Evolutionary conservation across 2,113 vertebrate genomes (phyloP).

Genomic region (Dasyurus viverrinus): DNA sequence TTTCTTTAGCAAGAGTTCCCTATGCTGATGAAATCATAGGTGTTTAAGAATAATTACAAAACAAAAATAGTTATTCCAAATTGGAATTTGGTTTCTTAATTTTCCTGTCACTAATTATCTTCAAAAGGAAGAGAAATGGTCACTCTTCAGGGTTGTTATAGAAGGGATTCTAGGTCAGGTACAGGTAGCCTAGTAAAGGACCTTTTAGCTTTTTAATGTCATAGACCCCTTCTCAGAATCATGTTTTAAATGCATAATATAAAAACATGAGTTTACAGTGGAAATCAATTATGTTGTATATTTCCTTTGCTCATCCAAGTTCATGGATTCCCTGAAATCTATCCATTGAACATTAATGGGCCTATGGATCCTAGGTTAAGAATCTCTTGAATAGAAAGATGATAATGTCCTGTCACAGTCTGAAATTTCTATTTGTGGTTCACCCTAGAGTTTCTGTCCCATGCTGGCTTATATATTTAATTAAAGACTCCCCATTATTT

Average conservation of each 20-base stretch:
- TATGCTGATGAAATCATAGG: not conserved
- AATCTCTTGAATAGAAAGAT: not conserved
- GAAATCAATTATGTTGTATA: not conserved
- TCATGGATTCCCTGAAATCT: not conserved
- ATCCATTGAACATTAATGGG: not conserved
- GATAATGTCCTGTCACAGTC: not conserved
- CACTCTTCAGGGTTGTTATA: not conserved
- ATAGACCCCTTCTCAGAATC: not conserved
- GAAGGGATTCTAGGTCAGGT: not conserved
- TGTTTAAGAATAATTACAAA: not conserved
- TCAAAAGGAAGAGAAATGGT: too few relatives aligned
- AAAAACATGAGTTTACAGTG: not conserved
- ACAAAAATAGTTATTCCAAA: too few relatives aligned
- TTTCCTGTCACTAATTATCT: too few relatives aligned
- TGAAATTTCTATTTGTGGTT: not conserved
- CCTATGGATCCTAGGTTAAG: not conserved
- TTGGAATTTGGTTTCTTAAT: too few relatives aligned
- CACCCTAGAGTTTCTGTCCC: not conserved
- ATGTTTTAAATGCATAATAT: not conserved
- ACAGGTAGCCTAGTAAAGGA: not conserved
- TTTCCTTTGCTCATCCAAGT: not conserved
- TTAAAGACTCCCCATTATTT: not conserved
- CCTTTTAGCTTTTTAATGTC: not conserved
- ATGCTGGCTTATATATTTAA: not conserved
- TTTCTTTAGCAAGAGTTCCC: not conserved